Conservation (phyloP, 2,797 vertebrate species). For the Enteromius radiatus region DNA sequence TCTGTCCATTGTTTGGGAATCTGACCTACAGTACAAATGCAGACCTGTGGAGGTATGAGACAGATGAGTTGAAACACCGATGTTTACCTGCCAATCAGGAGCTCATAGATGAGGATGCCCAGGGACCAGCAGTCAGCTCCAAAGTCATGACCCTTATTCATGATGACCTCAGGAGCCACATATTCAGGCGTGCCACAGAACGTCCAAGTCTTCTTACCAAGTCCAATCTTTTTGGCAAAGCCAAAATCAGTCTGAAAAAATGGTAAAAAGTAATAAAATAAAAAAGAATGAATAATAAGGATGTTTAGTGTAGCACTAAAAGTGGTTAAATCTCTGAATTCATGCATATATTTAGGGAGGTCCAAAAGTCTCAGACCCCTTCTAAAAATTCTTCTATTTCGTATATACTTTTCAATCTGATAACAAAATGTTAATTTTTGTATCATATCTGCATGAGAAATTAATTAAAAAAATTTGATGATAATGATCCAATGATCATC, state of each 20-base stretch:
- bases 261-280: not conserved
- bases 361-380: not conserved
- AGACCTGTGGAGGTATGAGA: not conserved
- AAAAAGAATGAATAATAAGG: not conserved
- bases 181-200: conserved; percentile 86
- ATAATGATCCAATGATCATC: not conserved
- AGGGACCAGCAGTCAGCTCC: conserved; percentile 84
- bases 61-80: not conserved
- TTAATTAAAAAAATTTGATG: not conserved
- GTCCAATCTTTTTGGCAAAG: conserved; percentile 79
- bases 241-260: conserved; percentile 77
- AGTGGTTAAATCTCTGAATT: not conserved
- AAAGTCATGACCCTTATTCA: conserved; percentile 85
- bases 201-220: conserved; percentile 82
- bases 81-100: conserved; percentile 80
- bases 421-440: not conserved
- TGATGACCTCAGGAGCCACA: conserved; percentile 82
- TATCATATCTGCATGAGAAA: not conserved
- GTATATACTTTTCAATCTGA: not conserved
- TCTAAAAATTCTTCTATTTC: not conserved
- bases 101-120: conserved; percentile 83
- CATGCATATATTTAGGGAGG: not conserved
- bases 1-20: not conserved
- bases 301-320: not conserved
- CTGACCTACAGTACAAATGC: not conserved